Evolutionary conservation across 2,797 vertebrate genomes (phyloP), one percentile per base, ranked within the genome.

Genomic region (Buphagus erythrorhynchus): DNA sequence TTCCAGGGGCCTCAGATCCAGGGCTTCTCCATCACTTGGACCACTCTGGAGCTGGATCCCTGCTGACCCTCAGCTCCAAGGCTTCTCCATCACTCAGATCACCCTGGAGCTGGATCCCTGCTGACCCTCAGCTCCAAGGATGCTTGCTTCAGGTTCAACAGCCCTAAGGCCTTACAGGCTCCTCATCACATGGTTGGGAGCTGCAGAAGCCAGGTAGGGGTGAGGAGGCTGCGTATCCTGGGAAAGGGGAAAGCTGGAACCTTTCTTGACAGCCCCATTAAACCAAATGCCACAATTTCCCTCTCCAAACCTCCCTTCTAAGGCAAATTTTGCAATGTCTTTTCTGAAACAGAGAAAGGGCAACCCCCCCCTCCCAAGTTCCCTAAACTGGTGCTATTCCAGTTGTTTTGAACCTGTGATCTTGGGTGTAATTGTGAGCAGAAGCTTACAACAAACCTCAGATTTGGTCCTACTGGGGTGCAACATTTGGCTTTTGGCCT

Each of bases 311-410:
- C 36, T 75, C 35, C 15, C 10, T 86, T 90, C 79, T 75, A 90
- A 74, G 25, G 54, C 31, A 86, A 75, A 88, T 72, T 75, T 86
- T 75, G 46, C 40, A 93, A 58, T n/a, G 22, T 46, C 86, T 83
- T 10, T 35, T 80, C n/a, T 90, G 75, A 90, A 94, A 51, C 8
- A 90, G 79, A 61, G n/a, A 48, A 71, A 46, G n/a, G 22, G 28
- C 46, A 67, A n/a, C n/a, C 6, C 13, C 33, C 6, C 3, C 14
- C 7, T 6, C 9, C 21, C 24, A 35, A 3, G 11, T 71, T 86
- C 82, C 49, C 57, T 67, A 4, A 74, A 67, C 21, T 38, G 28
- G 18, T 28, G 33, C 13, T 69, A 10, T 85, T 79, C 59, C 74
- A 71, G 1, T 35, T 38, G 76, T 38, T 89, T 71, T 80, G 29